Conservation (phyloP, 2,888 invertebrate species). For the Caenorhabditis plicata region DNA sequence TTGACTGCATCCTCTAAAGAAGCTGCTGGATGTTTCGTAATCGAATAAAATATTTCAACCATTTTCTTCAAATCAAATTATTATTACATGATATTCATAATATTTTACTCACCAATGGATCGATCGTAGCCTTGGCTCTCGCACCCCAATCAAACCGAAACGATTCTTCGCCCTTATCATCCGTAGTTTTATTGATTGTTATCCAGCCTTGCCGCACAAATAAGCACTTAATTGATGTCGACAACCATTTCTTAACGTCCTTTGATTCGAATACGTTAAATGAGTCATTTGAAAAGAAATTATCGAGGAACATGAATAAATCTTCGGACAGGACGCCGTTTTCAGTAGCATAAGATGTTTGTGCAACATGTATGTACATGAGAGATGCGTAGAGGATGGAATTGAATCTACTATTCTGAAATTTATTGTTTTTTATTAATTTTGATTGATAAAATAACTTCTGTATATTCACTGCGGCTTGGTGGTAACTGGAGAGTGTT, state of each 20-base stretch:
- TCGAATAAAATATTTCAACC: conserved; percentile 3
- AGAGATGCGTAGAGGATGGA: conserved; percentile 13
- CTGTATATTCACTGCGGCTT: not conserved
- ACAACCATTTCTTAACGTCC: too few relatives aligned
- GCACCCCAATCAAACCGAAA: conserved; percentile 27
- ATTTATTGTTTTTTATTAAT: not conserved
- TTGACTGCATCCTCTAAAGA: conserved; percentile 12
- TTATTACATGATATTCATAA: not conserved
- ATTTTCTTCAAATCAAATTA: conserved; percentile 10
- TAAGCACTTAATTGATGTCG: too few relatives aligned
- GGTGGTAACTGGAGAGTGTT: not conserved
- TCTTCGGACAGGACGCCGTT: conserved; percentile 16
- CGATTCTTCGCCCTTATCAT: conserved; percentile 26
- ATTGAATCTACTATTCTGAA: conserved; percentile 1
- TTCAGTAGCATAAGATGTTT: conserved; percentile 8
- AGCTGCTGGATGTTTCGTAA: not conserved
- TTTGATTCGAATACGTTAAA: too few relatives aligned
- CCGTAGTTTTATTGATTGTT: conserved; percentile 2
- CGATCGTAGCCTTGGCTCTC: conserved; percentile 7
- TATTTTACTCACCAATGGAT: conserved; percentile 6
- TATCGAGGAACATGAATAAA: conserved; percentile 15
- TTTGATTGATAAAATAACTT: not conserved
- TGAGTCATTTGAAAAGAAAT: not conserved
- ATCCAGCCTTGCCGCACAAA: too few relatives aligned
- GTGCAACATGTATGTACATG: conserved; percentile 26